Base-by-base conservation (phyloP, 2,797 vertebrate genomes). In the Ctenopoma kingsleyae region DNA sequence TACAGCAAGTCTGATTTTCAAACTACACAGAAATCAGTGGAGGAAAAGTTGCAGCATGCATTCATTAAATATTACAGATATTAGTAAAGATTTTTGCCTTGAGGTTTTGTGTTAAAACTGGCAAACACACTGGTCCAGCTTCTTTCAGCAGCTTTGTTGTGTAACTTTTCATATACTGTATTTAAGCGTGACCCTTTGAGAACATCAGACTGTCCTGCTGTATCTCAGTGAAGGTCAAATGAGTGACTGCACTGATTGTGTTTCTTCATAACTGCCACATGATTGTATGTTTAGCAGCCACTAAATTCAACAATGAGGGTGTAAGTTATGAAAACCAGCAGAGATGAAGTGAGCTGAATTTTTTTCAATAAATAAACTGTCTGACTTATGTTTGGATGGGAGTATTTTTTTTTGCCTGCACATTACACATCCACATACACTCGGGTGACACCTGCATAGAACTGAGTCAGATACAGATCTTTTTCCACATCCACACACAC, bases 401-500 rank as follows among this genome's bases (percentile, higher is more conserved):
- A 36, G 30, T 50, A 8, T 52, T 1, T 3, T 20, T 10, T 22
- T 20, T 38, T 8, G 9, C 54, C 7, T 6, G 15, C 35, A 16
- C 8, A 41, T 49, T 27, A 66, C 53, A 58, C 48, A 56, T 19
- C 35, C 36, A 22, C 23, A 35, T 17, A 44, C 25, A 71, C 48
- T 52, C 43, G 58, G 41, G 69, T 23, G 40, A 56, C 74, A 64
- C 67, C 75, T 71, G 76, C 59, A 50, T 25, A 17, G 35, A 57
- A 46, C 22, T 15, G 15, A 61, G 48, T 68, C 50, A 71, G 87
- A 91, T 82, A 86, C 11, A 10, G 32, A 86, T 91, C 85, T 85
- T 60, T 81, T 88, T 86, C 85, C 82, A 60, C 57, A 49, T 43
- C 41, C 41, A 43, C 30, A 22, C 41, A 6, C 41, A 43, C 25